Evolutionary conservation across 23 tunicate genomes (phyloP).

Genomic region (Halocynthia aurantium): DNA sequence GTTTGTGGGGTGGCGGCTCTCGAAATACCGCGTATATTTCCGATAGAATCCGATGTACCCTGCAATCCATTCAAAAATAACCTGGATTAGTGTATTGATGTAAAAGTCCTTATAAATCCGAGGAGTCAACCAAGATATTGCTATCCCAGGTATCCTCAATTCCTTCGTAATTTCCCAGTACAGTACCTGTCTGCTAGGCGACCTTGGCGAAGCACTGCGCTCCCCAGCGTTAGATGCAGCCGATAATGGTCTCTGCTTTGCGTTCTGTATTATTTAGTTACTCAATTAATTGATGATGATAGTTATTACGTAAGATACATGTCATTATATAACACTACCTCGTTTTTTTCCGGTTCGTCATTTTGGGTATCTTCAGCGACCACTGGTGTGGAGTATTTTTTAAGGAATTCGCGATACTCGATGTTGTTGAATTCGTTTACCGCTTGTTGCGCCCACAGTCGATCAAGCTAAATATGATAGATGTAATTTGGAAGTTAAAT

Average conservation of each 20-base stretch:
- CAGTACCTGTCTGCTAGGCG: not conserved
- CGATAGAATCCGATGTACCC: slow-evolving; percentile 32
- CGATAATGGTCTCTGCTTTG: not conserved
- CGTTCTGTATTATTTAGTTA: too few species aligned
- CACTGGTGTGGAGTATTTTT: slow-evolving; percentile 23
- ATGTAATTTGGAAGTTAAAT: too few species aligned
- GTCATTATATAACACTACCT: not conserved
- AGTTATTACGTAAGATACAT: too few species aligned
- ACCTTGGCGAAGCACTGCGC: not conserved
- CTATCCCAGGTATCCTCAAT: not conserved
- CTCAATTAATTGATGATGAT: too few species aligned
- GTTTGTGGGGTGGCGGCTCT: slow-evolving; percentile 24
- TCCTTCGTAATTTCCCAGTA: not conserved
- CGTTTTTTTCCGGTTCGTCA: not conserved
- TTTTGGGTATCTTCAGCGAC: not conserved
- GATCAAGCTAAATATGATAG: slow-evolving; percentile 44
- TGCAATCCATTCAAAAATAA: not conserved
- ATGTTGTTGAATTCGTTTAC: slow-evolving; percentile 79
- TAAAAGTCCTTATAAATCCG: too few species aligned
- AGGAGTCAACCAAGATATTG: not conserved
- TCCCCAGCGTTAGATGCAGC: not conserved
- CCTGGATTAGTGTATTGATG: too few species aligned
- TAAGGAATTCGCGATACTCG: slow-evolving; percentile 72
- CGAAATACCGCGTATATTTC: not conserved
- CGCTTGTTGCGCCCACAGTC: slow-evolving; percentile 58